These are phyloP conservation scores for Chaetogeoica ovagalla DNA, from an alignment of 2,888 invertebrate species.

Conservation along the genomic window DNA sequence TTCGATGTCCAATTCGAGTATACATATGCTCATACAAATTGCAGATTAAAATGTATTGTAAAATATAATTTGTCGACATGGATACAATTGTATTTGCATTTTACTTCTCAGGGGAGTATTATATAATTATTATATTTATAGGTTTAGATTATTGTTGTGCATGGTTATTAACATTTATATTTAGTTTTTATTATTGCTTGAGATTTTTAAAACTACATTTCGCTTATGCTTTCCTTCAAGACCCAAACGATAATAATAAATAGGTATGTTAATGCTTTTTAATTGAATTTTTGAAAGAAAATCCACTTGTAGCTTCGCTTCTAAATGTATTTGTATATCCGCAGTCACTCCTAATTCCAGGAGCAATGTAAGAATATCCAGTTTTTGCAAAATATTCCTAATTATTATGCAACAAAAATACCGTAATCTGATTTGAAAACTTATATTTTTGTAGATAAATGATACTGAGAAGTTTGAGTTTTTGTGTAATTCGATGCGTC, in stretches of 20 bases:
- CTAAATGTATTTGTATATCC: too few species aligned
- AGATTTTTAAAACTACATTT: neutral
- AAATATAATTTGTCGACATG: slow-evolving; percentile 1
- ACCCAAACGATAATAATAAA: neutral
- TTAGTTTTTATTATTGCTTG: slow-evolving; percentile 3
- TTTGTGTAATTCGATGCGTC: neutral
- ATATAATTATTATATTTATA: slow-evolving; percentile 11
- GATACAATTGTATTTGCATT: slow-evolving; percentile 4
- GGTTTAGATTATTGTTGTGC: neutral
- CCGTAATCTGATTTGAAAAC: neutral
- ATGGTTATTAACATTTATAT: neutral
- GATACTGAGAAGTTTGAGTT: slow-evolving; percentile 9
- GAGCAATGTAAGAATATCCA: too few species aligned
- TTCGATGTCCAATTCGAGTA: neutral
- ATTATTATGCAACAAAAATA: neutral
- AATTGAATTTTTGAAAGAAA: neutral
- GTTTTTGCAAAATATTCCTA: too few species aligned
- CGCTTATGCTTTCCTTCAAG: slow-evolving; percentile 6
- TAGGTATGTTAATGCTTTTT: neutral
- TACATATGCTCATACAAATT: neutral
- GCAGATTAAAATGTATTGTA: neutral
- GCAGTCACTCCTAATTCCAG: too few species aligned
- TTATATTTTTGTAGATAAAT: neutral
- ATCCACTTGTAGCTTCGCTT: neutral
- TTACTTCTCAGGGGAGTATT: slow-evolving; percentile 2